Conservation (phyloP, 2,113 vertebrate species). For the Datnioides undecimradiatus region DNA sequence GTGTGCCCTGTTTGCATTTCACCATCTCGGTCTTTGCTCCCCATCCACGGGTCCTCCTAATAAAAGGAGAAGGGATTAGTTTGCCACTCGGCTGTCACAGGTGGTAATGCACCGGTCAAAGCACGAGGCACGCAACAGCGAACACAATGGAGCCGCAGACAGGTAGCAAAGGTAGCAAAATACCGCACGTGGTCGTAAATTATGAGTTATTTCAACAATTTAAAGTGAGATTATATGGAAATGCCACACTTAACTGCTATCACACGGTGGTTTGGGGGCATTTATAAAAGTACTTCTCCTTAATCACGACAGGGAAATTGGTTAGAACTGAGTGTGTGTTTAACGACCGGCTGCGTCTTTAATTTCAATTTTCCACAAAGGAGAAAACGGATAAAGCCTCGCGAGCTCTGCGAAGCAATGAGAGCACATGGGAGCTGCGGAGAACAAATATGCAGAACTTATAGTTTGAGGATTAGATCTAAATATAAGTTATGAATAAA, state of each 20-base stretch:
- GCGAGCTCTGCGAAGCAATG: not conserved
- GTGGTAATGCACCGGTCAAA: not conserved
- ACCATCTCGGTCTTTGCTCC: not conserved
- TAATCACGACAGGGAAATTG: conserved; percentile 59
- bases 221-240: conserved; percentile 30
- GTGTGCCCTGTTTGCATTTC: not conserved
- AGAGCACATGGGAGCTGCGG: conserved; percentile 38
- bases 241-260: conserved; percentile 14
- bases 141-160: not conserved
- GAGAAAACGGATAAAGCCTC: conserved; percentile 23
- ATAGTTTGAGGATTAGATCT: conserved; percentile 69
- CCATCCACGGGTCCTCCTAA: not conserved
- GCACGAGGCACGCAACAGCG: not conserved
- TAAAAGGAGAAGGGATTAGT: conserved; percentile 12
- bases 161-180: too few relatives aligned
- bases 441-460: conserved; percentile 53
- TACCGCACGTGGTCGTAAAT: too few relatives aligned
- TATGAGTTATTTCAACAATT: conserved; percentile 6
- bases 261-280: conserved; percentile 33
- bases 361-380: conserved; percentile 57
- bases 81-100: conserved; percentile 1
- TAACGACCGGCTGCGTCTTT: conserved; percentile 41
- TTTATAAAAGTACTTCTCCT: conserved; percentile 33
- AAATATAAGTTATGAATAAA: conserved; percentile 79
- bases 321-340: conserved; percentile 27